A percentile compares a stretch with the other conserved stretches of the same genome.
Evolutionary conservation across 1,140 invertebrate species (phyloP).

Genomic region (Mizuhopecten yessoensis): DNA sequence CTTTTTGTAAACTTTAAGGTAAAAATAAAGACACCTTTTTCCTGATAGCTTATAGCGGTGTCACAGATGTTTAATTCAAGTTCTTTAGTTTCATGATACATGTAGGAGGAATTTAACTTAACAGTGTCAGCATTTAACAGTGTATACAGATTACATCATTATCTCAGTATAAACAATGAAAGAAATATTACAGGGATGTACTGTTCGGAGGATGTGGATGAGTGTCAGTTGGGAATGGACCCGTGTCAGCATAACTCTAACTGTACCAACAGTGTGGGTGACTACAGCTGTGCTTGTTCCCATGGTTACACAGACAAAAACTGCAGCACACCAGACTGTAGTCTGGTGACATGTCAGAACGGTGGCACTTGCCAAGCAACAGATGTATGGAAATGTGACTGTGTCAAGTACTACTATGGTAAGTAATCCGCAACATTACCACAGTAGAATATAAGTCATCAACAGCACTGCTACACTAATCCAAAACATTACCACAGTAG

Average conservation of each 20-base stretch:
- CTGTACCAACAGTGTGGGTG: constrained; percentile 86
- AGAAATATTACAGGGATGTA: constrained; percentile 54
- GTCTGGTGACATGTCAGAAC: constrained; percentile 67
- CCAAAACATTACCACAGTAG: too few species aligned
- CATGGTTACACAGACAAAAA: constrained; percentile 84
- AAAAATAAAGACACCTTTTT: too few species aligned
- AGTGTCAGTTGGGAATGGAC: constrained; percentile 57
- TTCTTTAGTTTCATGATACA: too few species aligned
- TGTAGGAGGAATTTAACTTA: too few species aligned
- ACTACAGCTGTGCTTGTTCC: constrained; percentile 88
- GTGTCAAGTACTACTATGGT: constrained; percentile 72
- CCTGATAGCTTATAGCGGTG: too few species aligned
- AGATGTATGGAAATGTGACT: constrained; percentile 68
- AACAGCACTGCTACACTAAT: too few species aligned
- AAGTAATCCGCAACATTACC: neutral
- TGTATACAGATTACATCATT: too few species aligned
- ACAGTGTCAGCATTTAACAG: too few species aligned
- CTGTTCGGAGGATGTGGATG: constrained; percentile 70
- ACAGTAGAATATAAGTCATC: too few species aligned
- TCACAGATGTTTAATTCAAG: too few species aligned
- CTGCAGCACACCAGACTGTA: constrained; percentile 72
- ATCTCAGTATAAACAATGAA: too few species aligned
- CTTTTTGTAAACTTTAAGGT: too few species aligned
- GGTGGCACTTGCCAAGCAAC: constrained; percentile 64
- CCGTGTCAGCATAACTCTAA: constrained; percentile 58